Conservation (phyloP, 2,888 invertebrate genomes). For the Apodemia zela region DNA sequence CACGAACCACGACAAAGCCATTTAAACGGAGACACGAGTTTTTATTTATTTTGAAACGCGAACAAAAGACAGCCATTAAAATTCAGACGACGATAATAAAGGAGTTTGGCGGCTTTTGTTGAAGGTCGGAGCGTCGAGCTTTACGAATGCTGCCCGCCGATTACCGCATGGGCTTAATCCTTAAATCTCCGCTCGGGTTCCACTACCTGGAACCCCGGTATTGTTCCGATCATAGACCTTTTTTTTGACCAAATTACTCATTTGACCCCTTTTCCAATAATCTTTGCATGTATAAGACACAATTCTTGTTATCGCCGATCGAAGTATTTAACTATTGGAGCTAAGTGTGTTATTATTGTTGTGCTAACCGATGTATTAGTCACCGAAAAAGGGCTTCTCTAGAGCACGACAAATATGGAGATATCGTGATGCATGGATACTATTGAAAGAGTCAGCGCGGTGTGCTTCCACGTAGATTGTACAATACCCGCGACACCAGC, state of each 20-base stretch:
- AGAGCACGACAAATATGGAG: no score
- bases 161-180: background rate
- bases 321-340: background rate
- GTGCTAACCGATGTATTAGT: no score
- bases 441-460: no score
- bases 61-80: background rate
- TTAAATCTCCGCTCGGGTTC: background rate
- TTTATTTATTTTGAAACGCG: background rate
- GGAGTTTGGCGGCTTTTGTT: background rate
- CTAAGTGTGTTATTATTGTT: no score
- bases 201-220: background rate
- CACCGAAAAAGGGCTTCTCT: no score
- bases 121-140: background rate
- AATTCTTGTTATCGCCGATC: background rate
- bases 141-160: no score
- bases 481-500: no score
- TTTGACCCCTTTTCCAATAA: background rate
- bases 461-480: no score
- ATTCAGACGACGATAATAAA: background rate
- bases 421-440: no score
- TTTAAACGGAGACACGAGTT: background rate
- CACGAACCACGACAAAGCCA: background rate
- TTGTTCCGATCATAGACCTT: background rate
- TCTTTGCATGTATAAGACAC: background rate
- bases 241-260: background rate